A percentile compares a stretch with the other conserved stretches of the same genome.
Conservation (phyloP, 2,113 vertebrate genomes). For the Apeltes quadracus region DNA sequence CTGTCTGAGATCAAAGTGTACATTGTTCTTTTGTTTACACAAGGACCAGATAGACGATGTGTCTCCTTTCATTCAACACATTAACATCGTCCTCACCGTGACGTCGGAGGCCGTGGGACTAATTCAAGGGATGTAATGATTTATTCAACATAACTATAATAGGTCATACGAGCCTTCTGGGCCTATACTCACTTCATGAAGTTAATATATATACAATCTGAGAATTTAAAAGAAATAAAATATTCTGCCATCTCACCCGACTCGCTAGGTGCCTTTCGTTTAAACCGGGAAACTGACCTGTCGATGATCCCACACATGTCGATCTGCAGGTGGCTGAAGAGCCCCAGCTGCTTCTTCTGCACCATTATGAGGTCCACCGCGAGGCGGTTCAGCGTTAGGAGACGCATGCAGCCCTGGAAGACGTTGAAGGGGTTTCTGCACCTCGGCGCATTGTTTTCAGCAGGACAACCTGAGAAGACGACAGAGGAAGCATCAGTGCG, state of each 20-base stretch:
- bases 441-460: slow-evolving; percentile 66
- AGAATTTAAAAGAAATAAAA: no score
- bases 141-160: background rate
- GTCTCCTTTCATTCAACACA: background rate
- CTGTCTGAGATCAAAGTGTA: background rate
- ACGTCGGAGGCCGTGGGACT: background rate
- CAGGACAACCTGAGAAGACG: slow-evolving; percentile 85
- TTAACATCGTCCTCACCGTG: background rate
- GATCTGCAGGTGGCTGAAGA: slow-evolving; percentile 90
- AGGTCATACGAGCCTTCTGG: background rate
- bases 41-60: background rate
- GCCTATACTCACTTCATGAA: background rate
- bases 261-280: no score
- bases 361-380: slow-evolving; percentile 87
- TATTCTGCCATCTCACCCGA: no score
- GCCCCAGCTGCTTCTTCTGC: slow-evolving; percentile 85
- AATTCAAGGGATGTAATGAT: background rate
- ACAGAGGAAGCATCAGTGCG: background rate
- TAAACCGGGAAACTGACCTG: slow-evolving; percentile 78
- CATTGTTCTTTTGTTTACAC: background rate
- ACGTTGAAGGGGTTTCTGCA: slow-evolving; percentile 82
- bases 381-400: slow-evolving; percentile 78
- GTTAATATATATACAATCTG: no score
- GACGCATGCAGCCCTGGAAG: slow-evolving; percentile 94
- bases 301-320: slow-evolving; percentile 94